phyloP scores from a whole-genome alignment of 1,140 invertebrate genomes.

The Hylyphantes graminicola region DNA sequence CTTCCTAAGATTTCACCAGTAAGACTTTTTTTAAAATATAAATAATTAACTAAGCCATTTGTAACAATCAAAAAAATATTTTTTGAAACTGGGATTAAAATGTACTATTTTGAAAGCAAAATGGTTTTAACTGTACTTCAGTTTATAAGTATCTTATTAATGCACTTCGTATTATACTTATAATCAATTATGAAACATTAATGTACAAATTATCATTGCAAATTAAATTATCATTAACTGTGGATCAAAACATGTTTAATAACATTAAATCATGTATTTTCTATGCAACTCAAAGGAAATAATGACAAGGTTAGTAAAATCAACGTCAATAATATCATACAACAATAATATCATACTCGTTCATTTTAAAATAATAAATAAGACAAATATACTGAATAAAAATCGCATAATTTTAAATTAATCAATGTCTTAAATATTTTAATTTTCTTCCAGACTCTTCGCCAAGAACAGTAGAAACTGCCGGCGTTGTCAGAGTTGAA shows the following conservation, averaged over 20 bases:
- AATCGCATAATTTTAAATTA: background rate
- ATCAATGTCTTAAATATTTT: background rate
- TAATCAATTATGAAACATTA: too few species aligned
- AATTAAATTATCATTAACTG: too few species aligned
- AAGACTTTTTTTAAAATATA: too few species aligned
- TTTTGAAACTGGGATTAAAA: too few species aligned
- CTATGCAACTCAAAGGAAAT: constrained; percentile 12
- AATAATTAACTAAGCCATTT: too few species aligned
- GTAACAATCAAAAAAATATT: too few species aligned
- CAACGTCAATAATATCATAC: background rate
- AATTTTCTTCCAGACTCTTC: constrained; percentile 75
- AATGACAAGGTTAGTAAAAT: background rate
- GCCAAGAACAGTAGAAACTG: constrained; percentile 80
- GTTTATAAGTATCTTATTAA: too few species aligned
- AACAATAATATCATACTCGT: background rate
- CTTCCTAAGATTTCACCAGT: too few species aligned
- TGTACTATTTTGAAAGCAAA: too few species aligned
- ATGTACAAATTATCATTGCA: too few species aligned
- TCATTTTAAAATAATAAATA: background rate
- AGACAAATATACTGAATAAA: background rate
- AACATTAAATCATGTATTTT: background rate
- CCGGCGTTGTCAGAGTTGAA: constrained; percentile 76
- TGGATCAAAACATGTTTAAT: background rate
- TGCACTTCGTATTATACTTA: too few species aligned
- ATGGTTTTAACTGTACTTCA: too few species aligned